A percentile compares a stretch with the other conserved stretches of the same genome.
These are phyloP conservation scores for Heliothis subflexa DNA, from an alignment of 1,140 invertebrate genomes.

Conservation along the genomic window DNA sequence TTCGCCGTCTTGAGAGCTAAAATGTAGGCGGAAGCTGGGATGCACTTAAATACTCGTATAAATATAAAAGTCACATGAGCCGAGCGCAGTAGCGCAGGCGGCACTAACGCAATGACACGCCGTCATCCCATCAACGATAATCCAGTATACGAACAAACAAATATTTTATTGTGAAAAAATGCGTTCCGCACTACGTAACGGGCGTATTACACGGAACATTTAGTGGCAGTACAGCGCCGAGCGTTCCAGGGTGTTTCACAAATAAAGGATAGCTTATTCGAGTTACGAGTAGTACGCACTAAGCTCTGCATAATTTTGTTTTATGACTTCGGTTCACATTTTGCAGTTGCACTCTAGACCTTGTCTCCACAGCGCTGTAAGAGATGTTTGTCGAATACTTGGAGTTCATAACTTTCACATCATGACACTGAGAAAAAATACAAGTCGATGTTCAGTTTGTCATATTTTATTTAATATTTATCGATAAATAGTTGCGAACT, in stretches of 20 bases:
- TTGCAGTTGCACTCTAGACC: background rate
- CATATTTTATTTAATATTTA: too few species aligned
- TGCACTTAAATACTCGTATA: background rate
- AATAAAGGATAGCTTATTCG: background rate
- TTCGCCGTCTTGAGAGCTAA: background rate
- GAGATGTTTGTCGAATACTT: too few species aligned
- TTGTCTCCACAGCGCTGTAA: too few species aligned
- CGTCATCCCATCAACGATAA: slow-evolving; percentile 6
- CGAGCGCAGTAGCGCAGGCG: background rate
- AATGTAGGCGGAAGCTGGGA: background rate
- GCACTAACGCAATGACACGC: background rate
- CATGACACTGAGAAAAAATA: too few species aligned
- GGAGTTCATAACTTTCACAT: too few species aligned
- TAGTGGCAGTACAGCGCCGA: background rate
- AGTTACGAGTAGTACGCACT: background rate
- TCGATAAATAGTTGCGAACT: too few species aligned
- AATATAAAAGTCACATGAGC: slow-evolving; percentile 11
- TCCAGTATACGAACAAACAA: background rate
- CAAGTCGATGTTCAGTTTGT: too few species aligned
- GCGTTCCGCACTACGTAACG: background rate
- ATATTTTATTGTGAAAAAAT: slow-evolving; percentile 23
- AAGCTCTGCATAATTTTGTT: background rate
- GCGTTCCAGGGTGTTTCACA: background rate
- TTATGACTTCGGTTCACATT: background rate
- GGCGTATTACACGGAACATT: background rate